These are phyloP conservation scores for Anagrus nilaparvatae DNA, from an alignment of 1,140 invertebrate species.

Conservation along the genomic window DNA sequence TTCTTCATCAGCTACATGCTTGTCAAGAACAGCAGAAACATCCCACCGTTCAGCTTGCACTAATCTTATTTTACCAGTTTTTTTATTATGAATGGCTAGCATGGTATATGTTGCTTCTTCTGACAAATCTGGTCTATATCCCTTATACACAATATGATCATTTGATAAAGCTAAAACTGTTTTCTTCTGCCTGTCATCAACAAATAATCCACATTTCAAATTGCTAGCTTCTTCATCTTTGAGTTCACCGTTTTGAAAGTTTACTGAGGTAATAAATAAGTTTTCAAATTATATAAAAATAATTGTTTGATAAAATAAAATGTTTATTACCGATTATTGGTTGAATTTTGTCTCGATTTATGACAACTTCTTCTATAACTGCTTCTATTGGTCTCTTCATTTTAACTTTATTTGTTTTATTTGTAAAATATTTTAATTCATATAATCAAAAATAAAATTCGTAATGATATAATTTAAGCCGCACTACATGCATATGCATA, in stretches of 20 bases:
- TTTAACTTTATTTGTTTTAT: slow-evolving; percentile 7
- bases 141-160: slow-evolving; percentile 34
- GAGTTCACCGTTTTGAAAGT: slow-evolving; percentile 34
- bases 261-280: slow-evolving; percentile 20
- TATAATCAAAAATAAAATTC: neutral
- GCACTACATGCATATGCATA: neutral
- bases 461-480: too few species aligned
- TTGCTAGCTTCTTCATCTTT: slow-evolving; percentile 28
- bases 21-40: slow-evolving; percentile 31
- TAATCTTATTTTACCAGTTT: slow-evolving; percentile 29
- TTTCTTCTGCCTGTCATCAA: slow-evolving; percentile 24
- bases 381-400: slow-evolving; percentile 24
- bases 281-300: neutral
- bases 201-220: slow-evolving; percentile 31
- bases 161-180: slow-evolving; percentile 31
- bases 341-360: slow-evolving; percentile 26
- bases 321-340: slow-evolving; percentile 29
- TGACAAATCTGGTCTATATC: slow-evolving; percentile 25
- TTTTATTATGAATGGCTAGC: slow-evolving; percentile 35
- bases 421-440: neutral
- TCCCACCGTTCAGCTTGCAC: slow-evolving; percentile 32
- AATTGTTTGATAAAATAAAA: neutral
- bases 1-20: slow-evolving; percentile 14
- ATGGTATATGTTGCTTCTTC: slow-evolving; percentile 29
- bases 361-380: slow-evolving; percentile 27